A percentile compares a stretch with the other conserved stretches of the same genome.
Conservation (phyloP, 2,888 invertebrate genomes). For the Drosophila affinis region DNA sequence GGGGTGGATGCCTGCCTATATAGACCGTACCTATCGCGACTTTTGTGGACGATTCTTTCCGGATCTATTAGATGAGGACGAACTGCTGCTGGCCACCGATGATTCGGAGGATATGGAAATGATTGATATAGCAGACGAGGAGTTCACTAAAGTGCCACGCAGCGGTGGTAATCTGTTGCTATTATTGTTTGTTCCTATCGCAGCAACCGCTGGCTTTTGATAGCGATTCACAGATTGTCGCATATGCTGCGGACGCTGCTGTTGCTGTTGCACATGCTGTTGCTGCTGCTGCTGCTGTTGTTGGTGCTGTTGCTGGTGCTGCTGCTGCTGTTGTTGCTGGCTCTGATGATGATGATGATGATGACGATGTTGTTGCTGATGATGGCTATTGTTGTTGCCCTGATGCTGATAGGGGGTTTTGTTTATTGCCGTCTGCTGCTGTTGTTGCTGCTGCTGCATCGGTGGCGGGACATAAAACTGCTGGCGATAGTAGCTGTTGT, state of each 20-base stretch:
- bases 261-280: constrained; percentile 53
- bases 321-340: constrained; percentile 49
- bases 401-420: constrained; percentile 50
- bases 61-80: constrained; percentile 58
- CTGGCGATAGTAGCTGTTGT: constrained; percentile 74
- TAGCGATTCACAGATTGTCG: constrained; percentile 43
- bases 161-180: constrained; percentile 52
- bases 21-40: constrained; percentile 3
- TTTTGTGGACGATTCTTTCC: constrained; percentile 51
- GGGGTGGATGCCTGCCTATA: background rate
- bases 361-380: constrained; percentile 41
- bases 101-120: constrained; percentile 82
- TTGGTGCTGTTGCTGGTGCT: constrained; percentile 56
- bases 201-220: constrained; percentile 24
- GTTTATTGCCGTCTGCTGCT: constrained; percentile 56
- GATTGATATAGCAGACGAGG: constrained; percentile 79
- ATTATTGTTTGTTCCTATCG: constrained; percentile 22
- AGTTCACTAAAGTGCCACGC: constrained; percentile 68
- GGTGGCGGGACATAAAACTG: constrained; percentile 82
- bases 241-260: constrained; percentile 65
- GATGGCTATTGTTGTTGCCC: background rate
- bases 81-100: constrained; percentile 72
- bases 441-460: constrained; percentile 65
- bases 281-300: constrained; percentile 58
- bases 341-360: constrained; percentile 36